Evolutionary conservation across 2,113 vertebrate species (phyloP), one percentile per base, ranked within the genome.

Genomic region (Melanotaenia duboulayi): DNA sequence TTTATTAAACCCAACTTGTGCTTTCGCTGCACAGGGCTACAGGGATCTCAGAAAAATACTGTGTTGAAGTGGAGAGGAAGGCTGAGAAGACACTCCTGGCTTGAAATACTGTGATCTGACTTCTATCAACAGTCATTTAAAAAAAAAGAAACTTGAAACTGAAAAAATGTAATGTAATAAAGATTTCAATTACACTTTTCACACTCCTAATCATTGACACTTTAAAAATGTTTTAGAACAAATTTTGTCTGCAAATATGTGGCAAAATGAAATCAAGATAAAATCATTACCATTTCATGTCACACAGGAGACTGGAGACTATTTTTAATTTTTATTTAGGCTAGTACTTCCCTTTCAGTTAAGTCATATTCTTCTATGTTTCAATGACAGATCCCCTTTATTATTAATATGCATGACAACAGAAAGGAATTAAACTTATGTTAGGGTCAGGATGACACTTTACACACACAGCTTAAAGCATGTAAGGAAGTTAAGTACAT

Each of bases 11-110:
- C 11, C 57, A 28, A 39, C 2, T 2, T 74, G 28, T 71, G 22
- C 8, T 20, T 23, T 82, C 17, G 32, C 17, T 62, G 13, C 56
- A 1, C 88, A 96, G 96, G 87, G 94, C 90, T 2, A 92, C 93
- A 0, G 96, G 96, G 3, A 92, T 97, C 40, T 91, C 95, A 0
- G 96, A 97, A 51, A 97, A 95, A 58, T 97, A 97, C 81, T 96
- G 95, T 68, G 81, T 65, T 0, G 88, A 95, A 52, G 94, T 96
- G 39, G 94, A 95, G 74, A 87, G 90, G 67, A 96, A 94, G 74
- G 87, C 83, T 0, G 62, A 68, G 11, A 19, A 20, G n/a, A 22
- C 4, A 11, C 8, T 57, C 4, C 74, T 44, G 52, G 46, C 39
- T 60, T 44, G 5, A 52, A 54, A 62, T 4, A 0, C 3, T 11